Conservation (phyloP, 2,888 invertebrate species). For the Drosophila stalkeri region DNA sequence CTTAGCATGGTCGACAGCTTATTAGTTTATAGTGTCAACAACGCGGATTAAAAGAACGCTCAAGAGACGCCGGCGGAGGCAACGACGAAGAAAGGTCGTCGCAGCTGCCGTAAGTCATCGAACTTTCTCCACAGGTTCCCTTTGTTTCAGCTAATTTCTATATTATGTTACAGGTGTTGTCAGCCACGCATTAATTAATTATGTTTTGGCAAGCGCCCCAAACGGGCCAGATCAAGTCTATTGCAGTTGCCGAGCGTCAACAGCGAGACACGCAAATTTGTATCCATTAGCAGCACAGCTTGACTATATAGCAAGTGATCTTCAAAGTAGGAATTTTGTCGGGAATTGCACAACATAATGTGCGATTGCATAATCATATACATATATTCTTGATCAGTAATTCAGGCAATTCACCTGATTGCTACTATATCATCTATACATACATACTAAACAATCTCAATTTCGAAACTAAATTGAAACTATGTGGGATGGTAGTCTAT, state of each 20-base stretch:
- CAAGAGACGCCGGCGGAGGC: constrained; percentile 9
- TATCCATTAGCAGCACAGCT: constrained; percentile 24
- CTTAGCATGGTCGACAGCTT: constrained; percentile 57
- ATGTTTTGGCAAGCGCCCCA: constrained; percentile 39
- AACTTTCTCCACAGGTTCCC: constrained; percentile 70
- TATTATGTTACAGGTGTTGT: constrained; percentile 70
- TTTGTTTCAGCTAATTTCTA: constrained; percentile 68
- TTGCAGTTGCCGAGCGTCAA: constrained; percentile 30
- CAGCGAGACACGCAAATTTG: constrained; percentile 16
- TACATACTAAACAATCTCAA: too few species aligned
- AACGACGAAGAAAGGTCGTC: constrained; percentile 66
- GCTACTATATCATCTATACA: not conserved
- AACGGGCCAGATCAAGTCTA: constrained; percentile 25
- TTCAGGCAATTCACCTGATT: not conserved
- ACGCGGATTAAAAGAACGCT: constrained; percentile 59
- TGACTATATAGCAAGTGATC: not conserved
- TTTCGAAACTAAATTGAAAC: not conserved
- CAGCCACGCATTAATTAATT: constrained; percentile 55
- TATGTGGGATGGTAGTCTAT: not conserved
- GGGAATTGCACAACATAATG: not conserved
- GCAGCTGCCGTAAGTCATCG: constrained; percentile 69
- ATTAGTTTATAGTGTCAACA: constrained; percentile 79
- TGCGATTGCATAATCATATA: not conserved
- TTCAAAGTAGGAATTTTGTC: not conserved
- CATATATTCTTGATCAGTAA: not conserved